phyloP scores from a whole-genome alignment of 2,888 invertebrate species.

The Rhagium mordax region DNA sequence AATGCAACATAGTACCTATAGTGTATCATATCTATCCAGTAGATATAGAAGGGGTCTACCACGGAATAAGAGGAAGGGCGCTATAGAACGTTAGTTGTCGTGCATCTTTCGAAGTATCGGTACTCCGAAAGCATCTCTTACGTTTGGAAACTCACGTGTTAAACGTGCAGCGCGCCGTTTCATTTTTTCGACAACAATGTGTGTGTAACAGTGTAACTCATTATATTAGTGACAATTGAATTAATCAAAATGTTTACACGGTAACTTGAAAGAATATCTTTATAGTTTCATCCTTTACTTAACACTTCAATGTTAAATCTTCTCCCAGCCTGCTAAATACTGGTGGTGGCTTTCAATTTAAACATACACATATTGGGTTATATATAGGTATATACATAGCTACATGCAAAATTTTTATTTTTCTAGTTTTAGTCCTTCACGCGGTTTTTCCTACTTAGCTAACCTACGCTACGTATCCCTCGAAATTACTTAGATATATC shows the following conservation, averaged over 20 bases:
- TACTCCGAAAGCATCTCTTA: slow-evolving; percentile 55
- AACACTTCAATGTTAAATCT: not conserved
- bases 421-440: not conserved
- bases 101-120: slow-evolving; percentile 62
- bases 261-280: slow-evolving; percentile 56
- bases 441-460: not conserved
- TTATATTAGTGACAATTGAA: slow-evolving; percentile 27
- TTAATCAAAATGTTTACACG: slow-evolving; percentile 66
- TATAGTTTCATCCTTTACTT: not conserved
- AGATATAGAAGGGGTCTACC: slow-evolving; percentile 65
- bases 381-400: too few species aligned
- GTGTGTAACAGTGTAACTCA: slow-evolving; percentile 42
- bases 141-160: slow-evolving; percentile 60
- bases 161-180: slow-evolving; percentile 54
- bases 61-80: slow-evolving; percentile 64
- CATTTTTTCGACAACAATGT: slow-evolving; percentile 37
- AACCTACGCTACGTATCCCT: too few species aligned
- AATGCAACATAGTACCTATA: slow-evolving; percentile 44
- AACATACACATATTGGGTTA: too few species aligned
- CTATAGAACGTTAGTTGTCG: slow-evolving; percentile 59
- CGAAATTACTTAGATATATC: too few species aligned
- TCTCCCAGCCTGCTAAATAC: not conserved
- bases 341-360: not conserved
- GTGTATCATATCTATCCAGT: slow-evolving; percentile 49
- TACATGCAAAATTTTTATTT: not conserved